Evolutionary conservation across 37 sponge, comb jelly and placozoan species (phyloP), one percentile per base, ranked within the genome.

Genomic region (Haliclona indistincta): DNA sequence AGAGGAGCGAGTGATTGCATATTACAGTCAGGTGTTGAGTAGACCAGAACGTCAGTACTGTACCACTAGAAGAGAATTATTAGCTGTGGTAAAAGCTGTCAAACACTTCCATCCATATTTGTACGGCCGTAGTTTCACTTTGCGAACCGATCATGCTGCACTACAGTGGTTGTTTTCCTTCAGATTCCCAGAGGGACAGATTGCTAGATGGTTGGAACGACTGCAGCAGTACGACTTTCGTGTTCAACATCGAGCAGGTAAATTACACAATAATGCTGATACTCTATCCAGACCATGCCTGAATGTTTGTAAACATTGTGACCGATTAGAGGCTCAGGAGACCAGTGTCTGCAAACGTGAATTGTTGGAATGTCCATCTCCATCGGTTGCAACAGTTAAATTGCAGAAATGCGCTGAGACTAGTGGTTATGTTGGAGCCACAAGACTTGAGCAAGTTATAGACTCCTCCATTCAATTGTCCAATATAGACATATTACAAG

Each of bases 111-210:
- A 49, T 22, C 67, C 55, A 20, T 83, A 89, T 53, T 56, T 89
- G 29, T 47, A 73, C 1, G 80, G 80, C 1, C 20, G 61, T 1
- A 40, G 13, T 0, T 88, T 88, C 55, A 54, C 44, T 4, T 25
- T 88, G 0, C 69, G 77, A 41, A 88, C 79, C 0, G 83, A 88
- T 35, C 84, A 88, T 60, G 66, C 56, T 38, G 41, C 83, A 0
- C 44, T 88, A 0, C 38, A n/a, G 0, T 76, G 77, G 82, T 58
- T 88, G 49, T 33, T 65, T 4, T 32, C 37, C 0, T 20, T 75
- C 30, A 81, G 69, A 56, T 71, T 75, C 22, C 52, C 13, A 3
- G 64, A 88, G 39, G 58, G 70, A 1, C 71, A 70, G 45, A 34
- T 86, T 0, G 34, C 81, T 23, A 33, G 80, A 3, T 86, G 81